Conservation (phyloP, 2,797 vertebrate genomes). For the Melanotaenia nigrans region DNA sequence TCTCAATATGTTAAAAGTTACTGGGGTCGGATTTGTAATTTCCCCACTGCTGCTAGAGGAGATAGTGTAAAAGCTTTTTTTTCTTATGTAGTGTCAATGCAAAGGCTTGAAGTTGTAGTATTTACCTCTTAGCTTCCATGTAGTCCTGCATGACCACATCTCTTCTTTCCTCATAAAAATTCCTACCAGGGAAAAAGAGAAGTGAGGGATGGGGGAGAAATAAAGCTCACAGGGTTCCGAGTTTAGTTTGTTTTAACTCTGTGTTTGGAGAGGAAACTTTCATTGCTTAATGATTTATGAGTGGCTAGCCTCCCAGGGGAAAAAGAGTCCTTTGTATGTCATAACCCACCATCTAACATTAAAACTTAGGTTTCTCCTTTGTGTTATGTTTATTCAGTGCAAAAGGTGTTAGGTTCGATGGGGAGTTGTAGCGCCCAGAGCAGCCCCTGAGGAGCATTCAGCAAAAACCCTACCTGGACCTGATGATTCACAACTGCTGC, state of each 20-base stretch:
- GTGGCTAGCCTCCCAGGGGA: slow-evolving; percentile 64
- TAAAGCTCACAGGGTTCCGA: slow-evolving; percentile 49
- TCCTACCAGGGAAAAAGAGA: slow-evolving; percentile 56
- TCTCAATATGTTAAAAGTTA: slow-evolving; percentile 36
- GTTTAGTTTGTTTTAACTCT: slow-evolving; percentile 79
- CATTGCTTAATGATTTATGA: slow-evolving; percentile 82
- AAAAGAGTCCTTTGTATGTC: slow-evolving; percentile 69
- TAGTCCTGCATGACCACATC: slow-evolving; percentile 43
- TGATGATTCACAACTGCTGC: slow-evolving; percentile 59
- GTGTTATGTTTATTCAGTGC: slow-evolving; percentile 71
- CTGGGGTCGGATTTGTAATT: slow-evolving; percentile 15
- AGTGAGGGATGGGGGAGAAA: slow-evolving; percentile 42
- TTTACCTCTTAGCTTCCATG: slow-evolving; percentile 53
- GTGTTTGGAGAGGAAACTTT: slow-evolving; percentile 79
- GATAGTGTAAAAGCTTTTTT: slow-evolving; percentile 31
- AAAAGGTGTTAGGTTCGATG: slow-evolving; percentile 76
- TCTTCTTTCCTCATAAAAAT: slow-evolving; percentile 80
- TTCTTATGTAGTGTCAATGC: slow-evolving; percentile 26
- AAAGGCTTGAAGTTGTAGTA: slow-evolving; percentile 51
- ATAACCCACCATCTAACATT: slow-evolving; percentile 64
- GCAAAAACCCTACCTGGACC: slow-evolving; percentile 45
- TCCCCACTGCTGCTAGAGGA: slow-evolving; percentile 23
- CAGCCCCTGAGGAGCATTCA: slow-evolving; percentile 40
- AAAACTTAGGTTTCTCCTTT: slow-evolving; percentile 64
- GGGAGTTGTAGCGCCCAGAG: slow-evolving; percentile 33